phyloP scores from a whole-genome alignment of 2,797 vertebrate species.

The Sebastes goodei region DNA sequence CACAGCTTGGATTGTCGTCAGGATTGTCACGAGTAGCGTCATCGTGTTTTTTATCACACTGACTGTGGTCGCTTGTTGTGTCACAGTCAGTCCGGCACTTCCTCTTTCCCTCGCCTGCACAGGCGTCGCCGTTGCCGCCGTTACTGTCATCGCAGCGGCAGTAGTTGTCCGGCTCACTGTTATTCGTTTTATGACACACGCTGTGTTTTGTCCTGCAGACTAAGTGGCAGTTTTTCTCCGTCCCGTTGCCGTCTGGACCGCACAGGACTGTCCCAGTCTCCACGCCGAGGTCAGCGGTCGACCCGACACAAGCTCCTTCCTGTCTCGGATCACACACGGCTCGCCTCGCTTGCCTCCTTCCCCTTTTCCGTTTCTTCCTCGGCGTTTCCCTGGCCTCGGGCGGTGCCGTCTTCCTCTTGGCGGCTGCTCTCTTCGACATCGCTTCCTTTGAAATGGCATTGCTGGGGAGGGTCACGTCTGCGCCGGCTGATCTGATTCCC shows the following conservation, averaged over 20 bases:
- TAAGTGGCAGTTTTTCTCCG: slow-evolving; percentile 1
- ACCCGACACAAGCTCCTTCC: neutral
- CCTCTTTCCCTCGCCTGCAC: neutral
- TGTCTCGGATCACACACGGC: neutral
- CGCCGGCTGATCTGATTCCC: slow-evolving; percentile 14
- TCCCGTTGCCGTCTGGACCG: neutral
- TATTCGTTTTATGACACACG: neutral
- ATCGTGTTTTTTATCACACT: neutral
- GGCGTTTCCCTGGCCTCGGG: neutral
- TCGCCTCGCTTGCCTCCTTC: slow-evolving; percentile 42
- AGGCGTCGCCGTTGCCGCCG: neutral
- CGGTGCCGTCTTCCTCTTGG: slow-evolving; percentile 40
- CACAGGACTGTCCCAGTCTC: too few relatives aligned
- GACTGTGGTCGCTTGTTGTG: neutral
- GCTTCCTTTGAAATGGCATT: slow-evolving; percentile 7
- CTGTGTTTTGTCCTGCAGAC: neutral
- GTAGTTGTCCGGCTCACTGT: neutral
- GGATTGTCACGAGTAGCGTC: neutral
- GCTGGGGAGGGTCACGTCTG: neutral
- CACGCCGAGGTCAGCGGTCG: neutral
- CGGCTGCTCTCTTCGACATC: neutral
- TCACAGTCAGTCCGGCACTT: slow-evolving; percentile 4
- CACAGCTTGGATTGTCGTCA: neutral
- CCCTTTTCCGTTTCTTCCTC: slow-evolving; percentile 59
- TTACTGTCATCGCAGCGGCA: neutral